Evolutionary conservation across 2,797 vertebrate genomes (phyloP), one percentile per base, ranked within the genome.

Genomic region (Falco peregrinus): DNA sequence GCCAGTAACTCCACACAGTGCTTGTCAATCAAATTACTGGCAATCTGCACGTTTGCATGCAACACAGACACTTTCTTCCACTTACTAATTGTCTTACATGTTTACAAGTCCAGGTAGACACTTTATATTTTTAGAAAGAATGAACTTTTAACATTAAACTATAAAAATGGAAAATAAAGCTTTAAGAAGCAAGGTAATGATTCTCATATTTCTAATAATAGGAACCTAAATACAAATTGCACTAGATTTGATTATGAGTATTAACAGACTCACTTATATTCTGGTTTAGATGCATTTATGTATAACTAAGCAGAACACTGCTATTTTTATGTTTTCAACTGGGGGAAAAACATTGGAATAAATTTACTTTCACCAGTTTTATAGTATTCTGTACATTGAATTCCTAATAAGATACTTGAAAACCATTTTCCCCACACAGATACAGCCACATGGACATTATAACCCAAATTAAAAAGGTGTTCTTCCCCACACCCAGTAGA

Each of bases 21-120:
- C 86, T 82, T 96, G 90, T 94, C 95, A 11, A 97, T 97, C 90
- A 97, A 95, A 59, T 43, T 45, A 89, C 41, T 65, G 84, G 45
- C 74, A 91, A 85, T 18, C n/a, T 47, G 7, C 48, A 74, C 74
- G 37, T 79, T 73, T 65, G 4, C 43, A 59, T 47, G 70, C 19
- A 82, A 76, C 50, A 61, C 16, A 71, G 57, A 59, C 7, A 24
- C 26, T 50, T 84, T 39, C 79, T 84, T 71, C 70, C 0, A 0
- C 37, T 87, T 54, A 59, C 13, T 51, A 87, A 74, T n/a, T 87
- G 56, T 16, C 60, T 53, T 35, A 20, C 0, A 0, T 18, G 15
- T 63, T 78, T 43, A 71, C 51, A 82, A 59, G 18, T 61, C 76
- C 64, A 20, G 6, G 43, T 1, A 39, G 47, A 43, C 16, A 16